Evolutionary conservation across 2,888 invertebrate species (phyloP), one percentile per base, ranked within the genome.

Genomic region (Spicauda simplicius): DNA sequence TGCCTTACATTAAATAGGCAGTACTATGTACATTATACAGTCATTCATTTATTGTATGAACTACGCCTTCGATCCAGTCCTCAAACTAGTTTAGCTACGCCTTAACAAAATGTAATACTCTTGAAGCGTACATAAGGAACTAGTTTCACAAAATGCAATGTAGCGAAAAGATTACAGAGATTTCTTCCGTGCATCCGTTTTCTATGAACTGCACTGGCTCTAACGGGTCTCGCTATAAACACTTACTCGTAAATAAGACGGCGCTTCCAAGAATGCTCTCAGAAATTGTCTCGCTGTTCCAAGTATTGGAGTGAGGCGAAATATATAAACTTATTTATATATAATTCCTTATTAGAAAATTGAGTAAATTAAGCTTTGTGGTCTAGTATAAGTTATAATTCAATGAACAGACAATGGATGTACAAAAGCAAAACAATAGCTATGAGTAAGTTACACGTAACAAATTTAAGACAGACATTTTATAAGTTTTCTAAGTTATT

Each of bases 121-220:
- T 14, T 8, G 14, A 14, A 33, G 61, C 52, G 52, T 53, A 52
- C 19, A 14, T 52, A 60, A 60, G 52, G 62, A 62, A 54, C 25
- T 18, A 37, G 53, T 54, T 59, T 56, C 48, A 64, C 55, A 64
- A 50, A 64, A 64, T 56, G 56, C 48, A 64, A 56, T 64, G 48
- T 56, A 64, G 48, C 53, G 33, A 33, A 33, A 63, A 64, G 56
- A 64, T 64, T 56, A 56, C 30, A 14, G 19, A 62, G 54, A 54
- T 62, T 62, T 61, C 52, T 53, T 62, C 62, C 37, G 20, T 33
- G 62, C 62, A 62, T 62, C 20, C 54, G 54, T 54, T 41, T 25
- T 54, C 41, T 41, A 25, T 25, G 41, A 19, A 41, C 33, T 37
- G 37, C 25, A 10, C 52, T 53, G 61, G 11, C 52, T 7, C 52